These are phyloP conservation scores for Andrena minutula DNA, from an alignment of 2,888 invertebrate species.

Conservation along the genomic window DNA sequence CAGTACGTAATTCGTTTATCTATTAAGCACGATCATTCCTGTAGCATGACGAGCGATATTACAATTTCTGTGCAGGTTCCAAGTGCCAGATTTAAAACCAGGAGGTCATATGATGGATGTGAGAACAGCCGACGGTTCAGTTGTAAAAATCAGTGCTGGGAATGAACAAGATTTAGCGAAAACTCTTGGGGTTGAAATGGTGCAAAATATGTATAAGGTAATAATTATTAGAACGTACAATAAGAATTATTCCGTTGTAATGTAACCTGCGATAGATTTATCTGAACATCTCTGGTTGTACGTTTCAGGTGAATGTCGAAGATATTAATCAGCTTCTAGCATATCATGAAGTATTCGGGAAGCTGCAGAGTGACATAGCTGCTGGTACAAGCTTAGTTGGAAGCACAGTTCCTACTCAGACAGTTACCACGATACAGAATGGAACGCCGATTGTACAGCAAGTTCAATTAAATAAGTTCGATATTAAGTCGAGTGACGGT, in stretches of 20 bases:
- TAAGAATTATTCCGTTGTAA: not conserved
- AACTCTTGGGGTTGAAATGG: conserved; percentile 89
- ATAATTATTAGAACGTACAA: conserved; percentile 11
- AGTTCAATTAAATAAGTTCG: conserved; percentile 84
- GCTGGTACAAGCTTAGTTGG: conserved; percentile 85
- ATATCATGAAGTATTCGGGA: conserved; percentile 94
- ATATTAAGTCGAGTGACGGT: conserved; percentile 82
- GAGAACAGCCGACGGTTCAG: conserved; percentile 89
- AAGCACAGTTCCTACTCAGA: conserved; percentile 83
- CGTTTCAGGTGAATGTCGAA: conserved; percentile 89
- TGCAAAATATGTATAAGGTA: conserved; percentile 93
- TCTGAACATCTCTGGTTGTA: conserved; percentile 2
- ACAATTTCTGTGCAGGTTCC: conserved; percentile 79
- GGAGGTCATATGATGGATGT: conserved; percentile 87
- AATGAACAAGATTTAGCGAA: conserved; percentile 88
- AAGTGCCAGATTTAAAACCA: conserved; percentile 84
- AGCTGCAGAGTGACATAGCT: conserved; percentile 87
- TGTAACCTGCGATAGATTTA: not conserved
- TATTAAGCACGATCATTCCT: conserved; percentile 6
- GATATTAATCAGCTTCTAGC: conserved; percentile 93
- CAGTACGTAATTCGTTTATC: conserved; percentile 75
- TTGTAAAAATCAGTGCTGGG: conserved; percentile 90
- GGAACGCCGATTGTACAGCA: conserved; percentile 83
- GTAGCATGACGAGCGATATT: not conserved
- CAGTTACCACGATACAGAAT: conserved; percentile 83